Percentiles rank a stretch among this genome's conserved stretches.
These are phyloP conservation scores for Macrotrachela quadricornifera DNA, from an alignment of 1,140 invertebrate genomes.

Conservation along the genomic window DNA sequence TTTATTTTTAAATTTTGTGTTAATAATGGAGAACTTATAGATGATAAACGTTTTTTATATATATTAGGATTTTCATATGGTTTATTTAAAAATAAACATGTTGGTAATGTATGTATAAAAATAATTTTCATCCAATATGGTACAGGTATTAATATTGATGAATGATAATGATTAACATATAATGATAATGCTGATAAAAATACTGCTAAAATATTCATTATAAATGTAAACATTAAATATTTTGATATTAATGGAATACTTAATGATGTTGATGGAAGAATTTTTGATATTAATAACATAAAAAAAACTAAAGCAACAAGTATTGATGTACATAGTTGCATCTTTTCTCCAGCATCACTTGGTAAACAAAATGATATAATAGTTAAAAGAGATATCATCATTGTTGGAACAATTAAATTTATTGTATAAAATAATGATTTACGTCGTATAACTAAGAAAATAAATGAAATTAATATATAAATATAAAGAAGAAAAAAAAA, in stretches of 20 bases:
- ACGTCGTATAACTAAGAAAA: too few relatives aligned
- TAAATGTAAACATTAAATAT: constrained; percentile 95
- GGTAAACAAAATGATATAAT: constrained; percentile 94
- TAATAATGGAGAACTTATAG: too few relatives aligned
- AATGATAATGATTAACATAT: too few relatives aligned
- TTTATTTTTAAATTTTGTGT: too few relatives aligned
- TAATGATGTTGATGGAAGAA: constrained; percentile 89
- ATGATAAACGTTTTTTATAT: too few relatives aligned
- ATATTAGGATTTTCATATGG: too few relatives aligned
- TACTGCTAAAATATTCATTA: constrained; percentile 98
- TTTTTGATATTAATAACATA: constrained; percentile 88
- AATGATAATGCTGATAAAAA: constrained; percentile 8
- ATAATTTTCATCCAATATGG: too few relatives aligned
- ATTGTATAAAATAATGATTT: constrained; percentile 89
- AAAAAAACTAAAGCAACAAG: constrained; percentile 84
- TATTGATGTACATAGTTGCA: constrained; percentile 90
- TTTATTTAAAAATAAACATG: too few relatives aligned
- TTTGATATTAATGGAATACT: constrained; percentile 94
- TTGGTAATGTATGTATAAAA: too few relatives aligned
- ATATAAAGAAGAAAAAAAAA: too few relatives aligned
- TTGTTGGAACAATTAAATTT: constrained; percentile 90
- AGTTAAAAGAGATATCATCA: constrained; percentile 90
- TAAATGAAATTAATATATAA: too few relatives aligned
- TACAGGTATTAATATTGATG: too few relatives aligned
- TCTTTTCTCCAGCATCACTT: constrained; percentile 42